phyloP scores from a whole-genome alignment of 2,797 vertebrate genomes.

The Sebastes trivittatus region DNA sequence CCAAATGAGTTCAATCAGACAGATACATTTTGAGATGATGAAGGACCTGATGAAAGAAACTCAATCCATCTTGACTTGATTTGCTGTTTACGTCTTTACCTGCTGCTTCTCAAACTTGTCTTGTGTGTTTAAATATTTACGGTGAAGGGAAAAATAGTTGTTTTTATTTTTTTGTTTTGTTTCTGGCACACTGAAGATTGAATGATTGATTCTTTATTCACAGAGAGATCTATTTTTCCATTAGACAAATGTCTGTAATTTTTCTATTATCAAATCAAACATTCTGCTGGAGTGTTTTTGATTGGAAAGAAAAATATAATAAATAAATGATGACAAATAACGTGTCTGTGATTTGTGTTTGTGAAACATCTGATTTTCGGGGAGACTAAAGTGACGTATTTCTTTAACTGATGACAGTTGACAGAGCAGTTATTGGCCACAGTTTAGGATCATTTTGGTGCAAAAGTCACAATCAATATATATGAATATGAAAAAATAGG shows the following conservation, averaged over 20 bases:
- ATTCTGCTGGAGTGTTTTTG: slow-evolving; percentile 53
- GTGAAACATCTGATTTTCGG: neutral
- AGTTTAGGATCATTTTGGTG: neutral
- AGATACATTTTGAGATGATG: neutral
- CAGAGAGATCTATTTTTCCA: slow-evolving; percentile 77
- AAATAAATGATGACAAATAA: slow-evolving; percentile 22
- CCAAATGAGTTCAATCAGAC: neutral
- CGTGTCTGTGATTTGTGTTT: neutral
- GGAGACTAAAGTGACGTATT: neutral
- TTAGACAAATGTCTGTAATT: slow-evolving; percentile 76
- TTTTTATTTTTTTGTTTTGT: neutral
- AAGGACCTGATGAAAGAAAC: slow-evolving; percentile 1
- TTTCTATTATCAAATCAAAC: slow-evolving; percentile 55
- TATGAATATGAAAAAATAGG: neutral
- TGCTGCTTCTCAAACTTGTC: slow-evolving; percentile 48
- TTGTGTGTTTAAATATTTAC: slow-evolving; percentile 32
- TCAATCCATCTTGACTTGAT: neutral
- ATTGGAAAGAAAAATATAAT: slow-evolving; percentile 44
- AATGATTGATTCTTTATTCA: slow-evolving; percentile 59
- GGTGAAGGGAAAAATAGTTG: slow-evolving; percentile 37
- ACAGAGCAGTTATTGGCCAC: neutral
- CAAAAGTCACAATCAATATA: neutral
- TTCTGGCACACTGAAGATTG: slow-evolving; percentile 53
- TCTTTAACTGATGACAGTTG: neutral
- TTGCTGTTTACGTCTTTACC: slow-evolving; percentile 30